Evolutionary conservation across 2,888 invertebrate species (phyloP).

Genomic region (Andrena fulva): DNA sequence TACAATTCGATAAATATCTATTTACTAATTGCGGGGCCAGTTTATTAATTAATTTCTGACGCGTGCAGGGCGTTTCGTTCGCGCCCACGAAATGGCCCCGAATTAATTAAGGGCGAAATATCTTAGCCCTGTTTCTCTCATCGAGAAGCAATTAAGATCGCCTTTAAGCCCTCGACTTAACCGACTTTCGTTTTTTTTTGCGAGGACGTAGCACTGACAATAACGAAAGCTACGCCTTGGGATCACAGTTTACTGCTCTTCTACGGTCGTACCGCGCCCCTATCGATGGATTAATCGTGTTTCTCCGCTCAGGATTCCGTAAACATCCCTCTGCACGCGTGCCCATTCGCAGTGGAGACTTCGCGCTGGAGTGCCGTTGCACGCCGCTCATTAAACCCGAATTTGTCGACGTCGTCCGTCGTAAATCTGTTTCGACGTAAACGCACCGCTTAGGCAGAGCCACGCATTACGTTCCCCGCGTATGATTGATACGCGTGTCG

Average conservation of each 20-base stretch:
- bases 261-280: too few relatives aligned
- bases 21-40: constrained; percentile 5
- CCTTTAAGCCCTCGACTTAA: background rate
- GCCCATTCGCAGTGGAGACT: background rate
- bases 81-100: background rate
- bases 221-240: too few relatives aligned
- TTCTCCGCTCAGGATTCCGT: background rate
- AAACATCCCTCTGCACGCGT: background rate
- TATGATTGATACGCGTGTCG: constrained; percentile 56
- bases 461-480: constrained; percentile 30
- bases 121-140: background rate
- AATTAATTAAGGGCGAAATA: background rate
- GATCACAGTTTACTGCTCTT: too few relatives aligned
- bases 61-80: background rate
- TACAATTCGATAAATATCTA: background rate
- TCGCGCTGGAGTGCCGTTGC: background rate
- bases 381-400: constrained; percentile 39
- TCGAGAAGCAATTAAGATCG: background rate
- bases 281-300: background rate
- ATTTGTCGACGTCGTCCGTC: constrained; percentile 42
- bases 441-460: constrained; percentile 28
- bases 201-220: background rate
- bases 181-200: background rate
- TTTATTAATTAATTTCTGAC: constrained; percentile 18
- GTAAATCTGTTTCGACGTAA: constrained; percentile 59